Evolutionary conservation across 92 coral and sea anemone species (phyloP), one percentile per base, ranked within the genome.

Genomic region (Virgularia gustaviana): DNA sequence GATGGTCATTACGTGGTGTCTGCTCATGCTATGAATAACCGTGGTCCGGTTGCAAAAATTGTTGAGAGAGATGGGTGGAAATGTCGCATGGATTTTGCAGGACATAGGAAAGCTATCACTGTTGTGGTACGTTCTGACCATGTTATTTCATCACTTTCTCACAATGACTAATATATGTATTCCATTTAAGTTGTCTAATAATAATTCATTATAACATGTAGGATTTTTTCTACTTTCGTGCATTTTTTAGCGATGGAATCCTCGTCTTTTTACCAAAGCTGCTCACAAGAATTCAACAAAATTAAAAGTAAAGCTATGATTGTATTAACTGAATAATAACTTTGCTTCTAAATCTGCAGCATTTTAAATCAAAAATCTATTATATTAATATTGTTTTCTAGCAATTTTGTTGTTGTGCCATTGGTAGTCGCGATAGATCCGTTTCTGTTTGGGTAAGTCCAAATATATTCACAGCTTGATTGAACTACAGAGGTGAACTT

Each of bases 361-460:
- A 31, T 60, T 28, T 15, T 60, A 12, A 31, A 51, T 19, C 10
- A 51, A 29, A 19, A 51, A 39, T 74, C 2, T 37, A 36, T 28
- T 16, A 33, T 5, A 30, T 34, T 36, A 6, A 0, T 73, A 28
- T 65, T 27, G 57, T 19, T 38, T 36, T 25, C 12, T 43, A 91
- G 97, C 97, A 91, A 89, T 91, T 88, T 67, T 91, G 96, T 19
- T 91, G 97, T 51, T 91, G 96, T 86, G 97, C 97, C 33, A 91
- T 91, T 70, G 97, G 97, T 75, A 90, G 97, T 53, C 86, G 97
- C 34, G 97, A 91, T 67, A 78, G 97, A 44, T 88, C 97, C 0
- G 82, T 91, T 11, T 91, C 97, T 29, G 84, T 91, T 13, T 91
- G 97, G 97, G 97, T 89, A 38, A 55, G 95, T 51, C n/a, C 4